These are phyloP conservation scores for Lissocephala sabroskyi DNA, from an alignment of 2,888 invertebrate genomes.

Conservation along the genomic window DNA sequence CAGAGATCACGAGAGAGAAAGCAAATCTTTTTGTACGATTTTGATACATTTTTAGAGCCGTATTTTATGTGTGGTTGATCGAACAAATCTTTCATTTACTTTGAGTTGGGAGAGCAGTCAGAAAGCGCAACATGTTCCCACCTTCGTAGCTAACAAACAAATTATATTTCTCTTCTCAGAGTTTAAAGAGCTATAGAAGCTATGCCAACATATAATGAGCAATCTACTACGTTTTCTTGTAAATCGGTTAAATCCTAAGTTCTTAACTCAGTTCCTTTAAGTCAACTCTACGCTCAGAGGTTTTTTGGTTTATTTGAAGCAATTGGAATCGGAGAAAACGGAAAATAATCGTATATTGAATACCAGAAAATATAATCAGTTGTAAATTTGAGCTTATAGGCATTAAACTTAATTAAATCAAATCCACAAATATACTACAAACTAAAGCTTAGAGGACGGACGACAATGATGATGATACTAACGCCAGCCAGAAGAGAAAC, in stretches of 20 bases:
- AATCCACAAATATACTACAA: no score
- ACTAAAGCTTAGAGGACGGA: neutral
- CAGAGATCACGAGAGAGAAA: slow-evolving; percentile 8
- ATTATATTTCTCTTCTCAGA: no score
- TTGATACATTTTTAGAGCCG: slow-evolving; percentile 60
- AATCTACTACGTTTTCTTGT: no score
- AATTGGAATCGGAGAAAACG: no score
- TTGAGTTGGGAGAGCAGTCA: slow-evolving; percentile 13
- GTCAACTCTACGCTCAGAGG: neutral
- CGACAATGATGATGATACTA: neutral
- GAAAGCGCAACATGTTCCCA: slow-evolving; percentile 41
- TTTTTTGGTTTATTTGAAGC: neutral
- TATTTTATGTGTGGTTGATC: slow-evolving; percentile 40
- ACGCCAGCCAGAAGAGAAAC: neutral
- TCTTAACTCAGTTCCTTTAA: slow-evolving; percentile 21
- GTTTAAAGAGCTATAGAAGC: slow-evolving; percentile 22
- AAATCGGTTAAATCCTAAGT: no score
- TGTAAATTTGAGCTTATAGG: slow-evolving; percentile 65
- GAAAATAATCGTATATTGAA: slow-evolving; percentile 19
- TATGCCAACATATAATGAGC: slow-evolving; percentile 8
- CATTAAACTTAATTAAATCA: no score
- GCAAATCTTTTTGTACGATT: slow-evolving; percentile 48
- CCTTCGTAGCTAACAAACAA: slow-evolving; percentile 42
- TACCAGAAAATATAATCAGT: slow-evolving; percentile 42
- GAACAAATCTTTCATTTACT: neutral